Percentiles rank a stretch among this genome's conserved stretches.
Conservation (phyloP, 2,797 vertebrate species). For the Capromys pilorides region DNA sequence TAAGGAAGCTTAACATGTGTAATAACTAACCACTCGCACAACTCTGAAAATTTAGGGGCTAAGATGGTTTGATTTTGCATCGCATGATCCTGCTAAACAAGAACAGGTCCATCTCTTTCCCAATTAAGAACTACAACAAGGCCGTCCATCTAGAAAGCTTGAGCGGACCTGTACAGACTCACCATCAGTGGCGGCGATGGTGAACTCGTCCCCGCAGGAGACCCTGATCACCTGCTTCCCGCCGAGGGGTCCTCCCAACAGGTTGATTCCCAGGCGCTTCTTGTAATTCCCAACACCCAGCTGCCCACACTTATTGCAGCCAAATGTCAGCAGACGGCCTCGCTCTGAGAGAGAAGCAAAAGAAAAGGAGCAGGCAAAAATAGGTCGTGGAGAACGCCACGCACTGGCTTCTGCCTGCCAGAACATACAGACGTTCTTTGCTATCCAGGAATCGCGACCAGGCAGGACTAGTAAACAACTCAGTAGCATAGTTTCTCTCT, state of each 20-base stretch:
- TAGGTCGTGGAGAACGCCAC: not conserved
- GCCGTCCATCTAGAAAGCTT: not conserved
- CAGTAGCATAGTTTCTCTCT: not conserved
- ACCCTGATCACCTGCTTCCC: conserved; percentile 95
- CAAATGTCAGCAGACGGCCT: conserved; percentile 96
- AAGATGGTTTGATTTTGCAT: too few relatives aligned
- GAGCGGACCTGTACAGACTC: conserved; percentile 77
- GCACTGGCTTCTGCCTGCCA: not conserved
- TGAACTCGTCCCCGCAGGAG: conserved; percentile 98
- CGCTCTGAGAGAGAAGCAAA: conserved; percentile 87
- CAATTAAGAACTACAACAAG: not conserved
- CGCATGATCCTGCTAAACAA: not conserved
- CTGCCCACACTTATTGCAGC: conserved; percentile 98
- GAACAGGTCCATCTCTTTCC: not conserved
- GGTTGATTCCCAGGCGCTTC: conserved; percentile 94
- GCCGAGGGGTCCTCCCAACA: conserved; percentile 94
- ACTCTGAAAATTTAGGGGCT: not conserved
- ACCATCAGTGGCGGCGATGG: conserved; percentile 97
- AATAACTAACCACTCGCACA: not conserved
- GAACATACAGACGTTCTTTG: not conserved
- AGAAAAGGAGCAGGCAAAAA: conserved; percentile 18
- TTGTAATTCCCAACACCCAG: conserved; percentile 97
- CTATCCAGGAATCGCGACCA: not conserved
- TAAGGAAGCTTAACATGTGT: not conserved
- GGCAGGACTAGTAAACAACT: not conserved